Conservation (phyloP, 23 tunicate species). For the Diplosoma virens region DNA sequence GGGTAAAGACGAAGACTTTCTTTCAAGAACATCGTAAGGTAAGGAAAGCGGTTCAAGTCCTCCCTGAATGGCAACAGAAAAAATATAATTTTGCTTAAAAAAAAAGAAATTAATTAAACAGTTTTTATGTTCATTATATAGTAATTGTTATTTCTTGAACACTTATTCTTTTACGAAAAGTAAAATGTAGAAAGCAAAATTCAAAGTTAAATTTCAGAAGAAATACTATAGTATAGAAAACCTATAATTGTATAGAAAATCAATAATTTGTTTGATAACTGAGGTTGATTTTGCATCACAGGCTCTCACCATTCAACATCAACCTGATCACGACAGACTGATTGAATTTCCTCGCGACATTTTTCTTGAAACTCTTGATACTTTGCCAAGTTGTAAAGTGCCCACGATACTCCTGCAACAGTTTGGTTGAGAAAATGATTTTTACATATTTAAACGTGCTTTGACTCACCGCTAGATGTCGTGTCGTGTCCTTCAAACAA, state of each 20-base stretch:
- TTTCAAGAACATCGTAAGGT: slow-evolving; percentile 61
- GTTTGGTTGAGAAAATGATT: no score
- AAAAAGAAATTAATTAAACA: no score
- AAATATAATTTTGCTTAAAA: no score
- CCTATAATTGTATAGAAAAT: no score
- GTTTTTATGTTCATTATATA: no score
- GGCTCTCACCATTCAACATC: slow-evolving; percentile 28
- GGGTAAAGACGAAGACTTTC: slow-evolving; percentile 76
- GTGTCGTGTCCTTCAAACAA: slow-evolving; percentile 86
- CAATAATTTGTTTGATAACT: no score
- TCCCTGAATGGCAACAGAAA: slow-evolving; percentile 33
- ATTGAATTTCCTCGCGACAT: slow-evolving; percentile 27
- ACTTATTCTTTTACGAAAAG: no score
- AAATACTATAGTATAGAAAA: no score
- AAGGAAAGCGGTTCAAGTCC: slow-evolving; percentile 42
- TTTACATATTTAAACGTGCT: not conserved
- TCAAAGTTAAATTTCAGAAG: no score
- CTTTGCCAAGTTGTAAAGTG: slow-evolving; percentile 31
- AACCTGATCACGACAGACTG: not conserved
- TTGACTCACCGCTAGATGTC: slow-evolving; percentile 44
- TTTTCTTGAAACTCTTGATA: slow-evolving; percentile 32
- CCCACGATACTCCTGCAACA: slow-evolving; percentile 24
- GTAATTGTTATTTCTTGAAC: no score
- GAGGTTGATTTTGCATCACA: no score
- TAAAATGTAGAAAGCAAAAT: no score